These are phyloP conservation scores for Reinhardtius hippoglossoides DNA, from an alignment of 2,113 vertebrate genomes.

Conservation along the genomic window DNA sequence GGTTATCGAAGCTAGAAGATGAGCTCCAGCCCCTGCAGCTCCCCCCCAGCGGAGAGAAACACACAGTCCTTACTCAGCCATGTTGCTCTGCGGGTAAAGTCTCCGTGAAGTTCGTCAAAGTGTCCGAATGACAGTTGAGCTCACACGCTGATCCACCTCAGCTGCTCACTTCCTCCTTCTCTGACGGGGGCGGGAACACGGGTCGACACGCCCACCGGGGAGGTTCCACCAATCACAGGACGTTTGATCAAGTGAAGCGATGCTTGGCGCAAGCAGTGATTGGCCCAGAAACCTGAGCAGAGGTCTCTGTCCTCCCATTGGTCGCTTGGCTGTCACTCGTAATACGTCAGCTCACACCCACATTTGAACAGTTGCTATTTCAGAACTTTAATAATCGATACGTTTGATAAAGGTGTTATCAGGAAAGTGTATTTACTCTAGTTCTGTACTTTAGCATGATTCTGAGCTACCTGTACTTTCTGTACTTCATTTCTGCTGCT, in stretches of 20 bases:
- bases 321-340: constrained; percentile 20
- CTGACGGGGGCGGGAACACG: neutral
- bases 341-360: neutral
- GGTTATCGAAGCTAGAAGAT: neutral
- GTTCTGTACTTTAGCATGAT: neutral
- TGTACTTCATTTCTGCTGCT: neutral
- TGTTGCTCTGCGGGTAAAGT: constrained; percentile 42
- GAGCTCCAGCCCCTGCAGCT: accelerated
- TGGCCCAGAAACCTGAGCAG: constrained; percentile 74
- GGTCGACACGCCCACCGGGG: neutral
- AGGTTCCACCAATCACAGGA: constrained; percentile 41
- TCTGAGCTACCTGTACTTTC: too few species aligned
- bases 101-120: constrained; percentile 11
- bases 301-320: constrained; percentile 54
- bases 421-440: neutral
- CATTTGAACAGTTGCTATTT: neutral
- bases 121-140: constrained; percentile 37
- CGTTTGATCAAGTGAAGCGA: neutral
- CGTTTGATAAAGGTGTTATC: neutral
- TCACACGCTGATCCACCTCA: neutral
- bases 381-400: neutral
- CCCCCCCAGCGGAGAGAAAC: neutral
- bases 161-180: constrained; percentile 75
- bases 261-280: constrained; percentile 39
- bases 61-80: constrained; percentile 78